Evolutionary conservation across 2,888 invertebrate species (phyloP).

Genomic region (Latrodectus elegans): DNA sequence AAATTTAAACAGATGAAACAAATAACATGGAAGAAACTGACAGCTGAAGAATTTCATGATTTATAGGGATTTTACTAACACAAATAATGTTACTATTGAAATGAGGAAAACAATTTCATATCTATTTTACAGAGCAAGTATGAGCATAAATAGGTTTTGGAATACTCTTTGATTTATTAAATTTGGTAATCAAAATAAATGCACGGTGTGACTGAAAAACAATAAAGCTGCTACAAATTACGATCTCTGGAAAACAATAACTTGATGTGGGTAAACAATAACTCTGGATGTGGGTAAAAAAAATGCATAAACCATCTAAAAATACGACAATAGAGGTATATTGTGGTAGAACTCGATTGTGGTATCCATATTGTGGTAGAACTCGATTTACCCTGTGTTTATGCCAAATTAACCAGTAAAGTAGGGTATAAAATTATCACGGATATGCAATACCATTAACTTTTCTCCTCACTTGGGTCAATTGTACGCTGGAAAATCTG

Average conservation of each 20-base stretch:
- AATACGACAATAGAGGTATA: constrained; percentile 71
- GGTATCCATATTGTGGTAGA: constrained; percentile 39
- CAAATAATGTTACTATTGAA: not conserved
- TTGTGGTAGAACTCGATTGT: constrained; percentile 71
- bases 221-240: not conserved
- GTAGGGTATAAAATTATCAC: constrained; percentile 74
- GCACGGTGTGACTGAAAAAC: not conserved
- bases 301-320: not conserved
- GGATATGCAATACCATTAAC: constrained; percentile 72
- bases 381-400: constrained; percentile 71
- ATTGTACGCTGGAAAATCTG: constrained; percentile 37
- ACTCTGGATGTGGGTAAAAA: constrained; percentile 70
- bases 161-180: not conserved
- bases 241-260: not conserved
- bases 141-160: not conserved
- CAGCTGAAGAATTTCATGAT: not conserved
- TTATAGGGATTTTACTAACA: not conserved
- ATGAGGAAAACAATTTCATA: not conserved
- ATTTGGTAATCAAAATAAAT: not conserved
- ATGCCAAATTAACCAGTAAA: constrained; percentile 73
- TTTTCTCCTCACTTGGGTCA: constrained; percentile 19
- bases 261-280: not conserved
- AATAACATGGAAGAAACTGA: not conserved
- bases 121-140: not conserved
- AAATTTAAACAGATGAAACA: constrained; percentile 8